These are phyloP conservation scores for Coelogynopora nodosa DNA, from an alignment of 2,888 invertebrate genomes.

Conservation along the genomic window DNA sequence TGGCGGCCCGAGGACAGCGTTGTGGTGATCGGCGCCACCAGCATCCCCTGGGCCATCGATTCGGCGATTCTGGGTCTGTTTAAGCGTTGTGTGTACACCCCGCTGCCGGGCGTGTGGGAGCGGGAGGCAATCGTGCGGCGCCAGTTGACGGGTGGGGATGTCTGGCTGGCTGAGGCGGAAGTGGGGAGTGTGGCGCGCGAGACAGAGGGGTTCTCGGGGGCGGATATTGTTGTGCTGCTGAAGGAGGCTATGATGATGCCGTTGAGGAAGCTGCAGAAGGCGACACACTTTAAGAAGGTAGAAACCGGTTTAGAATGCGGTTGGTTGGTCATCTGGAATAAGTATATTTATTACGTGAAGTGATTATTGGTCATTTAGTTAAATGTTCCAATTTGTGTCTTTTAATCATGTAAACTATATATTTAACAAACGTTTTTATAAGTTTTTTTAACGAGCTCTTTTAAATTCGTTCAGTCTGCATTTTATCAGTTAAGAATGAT, in stretches of 20 bases:
- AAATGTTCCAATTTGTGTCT: too few relatives aligned
- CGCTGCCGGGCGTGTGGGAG: constrained; percentile 88
- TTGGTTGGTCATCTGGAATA: too few relatives aligned
- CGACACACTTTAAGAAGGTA: constrained; percentile 85
- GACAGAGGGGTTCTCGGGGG: constrained; percentile 79
- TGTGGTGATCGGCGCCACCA: constrained; percentile 90
- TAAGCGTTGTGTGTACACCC: constrained; percentile 96
- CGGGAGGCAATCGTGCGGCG: constrained; percentile 88
- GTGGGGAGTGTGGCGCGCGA: constrained; percentile 63
- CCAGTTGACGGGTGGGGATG: constrained; percentile 80
- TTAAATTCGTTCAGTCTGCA: too few relatives aligned
- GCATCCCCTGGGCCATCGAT: constrained; percentile 90
- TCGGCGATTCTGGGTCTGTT: constrained; percentile 92
- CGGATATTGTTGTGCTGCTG: constrained; percentile 94
- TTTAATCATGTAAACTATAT: too few relatives aligned
- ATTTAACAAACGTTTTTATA: too few relatives aligned
- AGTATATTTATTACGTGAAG: too few relatives aligned
- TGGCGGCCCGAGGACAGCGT: constrained; percentile 88
- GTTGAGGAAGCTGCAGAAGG: constrained; percentile 93
- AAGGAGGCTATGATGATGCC: constrained; percentile 98
- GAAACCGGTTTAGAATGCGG: too few relatives aligned
- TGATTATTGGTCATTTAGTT: too few relatives aligned
- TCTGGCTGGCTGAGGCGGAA: constrained; percentile 77
- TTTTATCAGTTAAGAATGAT: too few relatives aligned
- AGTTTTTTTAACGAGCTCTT: too few relatives aligned